phyloP scores from a whole-genome alignment of 2,113 vertebrate genomes.

The Mastomys coucha region DNA sequence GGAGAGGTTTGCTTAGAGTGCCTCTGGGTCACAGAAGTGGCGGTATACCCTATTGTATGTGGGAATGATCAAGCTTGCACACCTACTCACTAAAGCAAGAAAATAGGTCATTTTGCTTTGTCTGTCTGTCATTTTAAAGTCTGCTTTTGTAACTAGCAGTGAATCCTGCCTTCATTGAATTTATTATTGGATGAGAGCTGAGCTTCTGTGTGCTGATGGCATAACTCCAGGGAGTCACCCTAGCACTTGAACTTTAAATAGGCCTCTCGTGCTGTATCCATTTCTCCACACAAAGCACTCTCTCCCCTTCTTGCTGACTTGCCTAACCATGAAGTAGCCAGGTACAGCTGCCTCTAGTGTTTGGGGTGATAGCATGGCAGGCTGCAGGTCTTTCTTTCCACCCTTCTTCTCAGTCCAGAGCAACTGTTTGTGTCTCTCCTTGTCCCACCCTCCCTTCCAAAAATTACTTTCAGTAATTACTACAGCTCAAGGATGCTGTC shows the following conservation, averaged over 20 bases:
- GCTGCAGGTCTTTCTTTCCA: slow-evolving; percentile 18
- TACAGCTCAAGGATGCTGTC: slow-evolving; percentile 79
- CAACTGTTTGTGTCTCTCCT: slow-evolving; percentile 26
- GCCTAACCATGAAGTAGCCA: slow-evolving; percentile 48
- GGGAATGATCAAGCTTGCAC: slow-evolving; percentile 1
- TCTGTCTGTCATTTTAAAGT: slow-evolving; percentile 48
- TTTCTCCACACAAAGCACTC: not conserved
- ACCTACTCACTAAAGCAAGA: slow-evolving; percentile 30
- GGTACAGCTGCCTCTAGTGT: not conserved
- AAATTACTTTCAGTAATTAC: slow-evolving; percentile 81
- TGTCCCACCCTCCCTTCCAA: slow-evolving; percentile 71
- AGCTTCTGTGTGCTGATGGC: slow-evolving; percentile 51
- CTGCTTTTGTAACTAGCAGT: slow-evolving; percentile 2
- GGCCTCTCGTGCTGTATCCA: slow-evolving; percentile 26
- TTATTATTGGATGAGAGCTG: slow-evolving; percentile 47
- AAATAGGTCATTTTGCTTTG: slow-evolving; percentile 52
- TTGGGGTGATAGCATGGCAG: not conserved
- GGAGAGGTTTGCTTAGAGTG: not conserved
- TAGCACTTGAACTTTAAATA: slow-evolving; percentile 77
- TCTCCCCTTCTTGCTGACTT: not conserved
- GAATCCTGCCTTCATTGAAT: slow-evolving; percentile 58
- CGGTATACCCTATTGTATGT: not conserved
- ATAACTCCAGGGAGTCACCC: slow-evolving; percentile 51
- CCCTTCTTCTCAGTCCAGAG: not conserved
- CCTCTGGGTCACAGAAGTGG: not conserved